Evolutionary conservation across 2,888 invertebrate genomes (phyloP).

Genomic region (Drosophila cracens): DNA sequence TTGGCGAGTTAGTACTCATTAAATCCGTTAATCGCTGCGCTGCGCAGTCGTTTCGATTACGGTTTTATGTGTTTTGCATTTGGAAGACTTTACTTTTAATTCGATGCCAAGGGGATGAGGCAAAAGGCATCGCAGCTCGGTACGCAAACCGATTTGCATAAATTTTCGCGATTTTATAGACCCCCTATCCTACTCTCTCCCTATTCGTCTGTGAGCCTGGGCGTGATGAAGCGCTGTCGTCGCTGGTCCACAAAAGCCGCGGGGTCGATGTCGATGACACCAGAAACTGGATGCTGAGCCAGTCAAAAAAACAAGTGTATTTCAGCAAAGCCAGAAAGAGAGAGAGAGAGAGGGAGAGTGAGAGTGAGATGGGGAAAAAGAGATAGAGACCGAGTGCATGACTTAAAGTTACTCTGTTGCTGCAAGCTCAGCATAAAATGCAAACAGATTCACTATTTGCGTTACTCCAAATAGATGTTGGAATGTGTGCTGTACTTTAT

Average conservation of each 20-base stretch:
- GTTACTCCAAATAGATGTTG: background rate
- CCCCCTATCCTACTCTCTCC: background rate
- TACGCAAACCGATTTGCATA: constrained; percentile 73
- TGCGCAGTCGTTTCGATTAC: constrained; percentile 50
- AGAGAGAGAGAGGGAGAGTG: background rate
- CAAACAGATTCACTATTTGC: background rate
- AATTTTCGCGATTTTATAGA: constrained; percentile 73
- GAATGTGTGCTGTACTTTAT: background rate
- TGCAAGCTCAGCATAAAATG: background rate
- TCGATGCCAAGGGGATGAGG: constrained; percentile 36
- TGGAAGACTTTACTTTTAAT: constrained; percentile 71
- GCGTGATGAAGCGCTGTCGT: constrained; percentile 62
- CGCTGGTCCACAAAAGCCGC: constrained; percentile 25
- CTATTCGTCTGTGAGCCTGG: constrained; percentile 11
- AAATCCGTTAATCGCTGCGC: constrained; percentile 74
- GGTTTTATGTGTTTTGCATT: constrained; percentile 63
- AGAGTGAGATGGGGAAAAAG: too few relatives aligned
- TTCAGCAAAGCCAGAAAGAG: background rate
- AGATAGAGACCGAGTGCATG: background rate
- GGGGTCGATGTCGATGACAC: constrained; percentile 42
- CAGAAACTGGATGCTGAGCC: constrained; percentile 5
- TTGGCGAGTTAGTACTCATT: constrained; percentile 79
- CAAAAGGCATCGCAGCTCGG: constrained; percentile 13
- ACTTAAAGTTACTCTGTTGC: background rate
- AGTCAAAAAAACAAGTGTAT: constrained; percentile 1